Percentiles rank a stretch among this genome's conserved stretches.
Conservation (phyloP, 2,113 vertebrate genomes). For the Ailurus styani region DNA sequence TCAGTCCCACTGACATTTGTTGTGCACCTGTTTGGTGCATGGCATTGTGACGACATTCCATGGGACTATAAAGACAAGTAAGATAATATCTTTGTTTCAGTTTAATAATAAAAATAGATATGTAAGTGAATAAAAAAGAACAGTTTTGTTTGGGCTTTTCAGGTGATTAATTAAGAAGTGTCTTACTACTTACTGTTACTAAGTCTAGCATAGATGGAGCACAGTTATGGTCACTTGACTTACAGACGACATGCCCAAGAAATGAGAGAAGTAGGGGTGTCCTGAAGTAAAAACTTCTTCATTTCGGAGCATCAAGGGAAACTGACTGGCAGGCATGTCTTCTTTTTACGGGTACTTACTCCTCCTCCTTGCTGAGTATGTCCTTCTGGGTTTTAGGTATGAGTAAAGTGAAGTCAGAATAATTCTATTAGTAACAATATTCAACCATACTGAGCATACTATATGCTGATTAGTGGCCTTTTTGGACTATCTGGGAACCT, state of each 20-base stretch:
- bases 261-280: not conserved
- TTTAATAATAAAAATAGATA: not conserved
- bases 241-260: fast-evolving
- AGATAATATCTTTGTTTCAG: not conserved
- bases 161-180: not conserved
- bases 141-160: not conserved
- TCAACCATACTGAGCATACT: not conserved
- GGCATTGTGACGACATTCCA: not conserved
- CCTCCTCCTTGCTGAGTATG: not conserved
- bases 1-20: not conserved
- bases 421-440: not conserved
- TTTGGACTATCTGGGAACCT: not conserved
- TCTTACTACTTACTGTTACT: not conserved
- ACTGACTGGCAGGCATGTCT: not conserved
- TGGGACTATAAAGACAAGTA: not conserved
- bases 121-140: not conserved
- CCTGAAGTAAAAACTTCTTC: not conserved
- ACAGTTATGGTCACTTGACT: not conserved
- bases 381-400: not conserved
- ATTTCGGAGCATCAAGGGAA: not conserved
- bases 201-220: not conserved
- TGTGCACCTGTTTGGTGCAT: not conserved
- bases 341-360: too few relatives aligned
- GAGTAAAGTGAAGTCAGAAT: not conserved
- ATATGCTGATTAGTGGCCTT: not conserved